Base-by-base conservation (phyloP, 1,140 invertebrate genomes). In the Sinella curviseta region DNA sequence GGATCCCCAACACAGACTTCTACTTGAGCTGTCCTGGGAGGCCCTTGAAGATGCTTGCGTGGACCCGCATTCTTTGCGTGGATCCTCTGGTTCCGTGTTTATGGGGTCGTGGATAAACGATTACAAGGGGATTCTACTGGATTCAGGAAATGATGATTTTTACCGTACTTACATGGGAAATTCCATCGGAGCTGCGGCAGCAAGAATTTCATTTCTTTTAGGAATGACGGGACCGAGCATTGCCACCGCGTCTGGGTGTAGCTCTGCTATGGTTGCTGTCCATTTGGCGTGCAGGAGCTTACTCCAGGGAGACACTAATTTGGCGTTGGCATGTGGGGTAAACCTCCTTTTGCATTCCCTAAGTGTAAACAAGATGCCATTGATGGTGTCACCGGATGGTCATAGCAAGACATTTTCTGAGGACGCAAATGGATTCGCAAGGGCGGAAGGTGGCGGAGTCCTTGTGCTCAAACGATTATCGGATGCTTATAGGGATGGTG, bases 11-110 rank as follows among this genome's bases (percentile, higher is more conserved):
- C 85, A 90, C 20, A 84, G 91, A 78, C 83, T 91, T 36, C 84
- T 92, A 24, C 85, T 92, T 1, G 91, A 92, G 85, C 87, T 89
- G 1, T 86, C 90, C 4, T 89, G 90, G 85, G 91, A 92, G 86
- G 88, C 90, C 1, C 89, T 92, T 55, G 85, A 90, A 82, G 90
- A 92, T 39, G 77, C 77, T 12, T 60, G 55, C 0, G 75, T 81
- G 0, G 60, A 78, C 36, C 77, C 20, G 26, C 26, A 12, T 12
- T 26, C 0, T 24, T 60, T 81, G 24, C 67, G 60, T 20, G 80
- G 67, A 34, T 55, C 28, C 3, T 73, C 78, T 28, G 76, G 74
- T 4, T 55, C 55, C 2, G 80, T 81, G 30, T 81, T 81, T 26
- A 54, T 77, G 4, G 80, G 80, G 14, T 35, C 74, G 12, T 81